Evolutionary conservation across 1,140 invertebrate species (phyloP).

Genomic region (Drosophila nigrodunni): DNA sequence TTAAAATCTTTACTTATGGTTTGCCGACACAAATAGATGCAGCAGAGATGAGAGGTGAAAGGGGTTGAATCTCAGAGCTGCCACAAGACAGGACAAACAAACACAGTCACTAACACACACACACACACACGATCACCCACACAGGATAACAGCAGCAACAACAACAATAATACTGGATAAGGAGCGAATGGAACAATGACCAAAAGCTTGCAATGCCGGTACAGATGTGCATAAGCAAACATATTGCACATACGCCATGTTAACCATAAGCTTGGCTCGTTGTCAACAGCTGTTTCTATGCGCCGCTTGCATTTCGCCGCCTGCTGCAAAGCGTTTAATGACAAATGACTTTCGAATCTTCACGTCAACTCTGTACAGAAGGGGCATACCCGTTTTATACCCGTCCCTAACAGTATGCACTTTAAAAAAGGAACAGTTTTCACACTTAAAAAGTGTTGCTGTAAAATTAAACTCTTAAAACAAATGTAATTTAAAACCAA

Average conservation of each 20-base stretch:
- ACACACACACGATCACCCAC: conserved; percentile 16
- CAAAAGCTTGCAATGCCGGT: conserved; percentile 37
- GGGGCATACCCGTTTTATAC: conserved; percentile 28
- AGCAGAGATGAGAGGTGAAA: background rate
- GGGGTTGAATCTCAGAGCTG: conserved; percentile 37
- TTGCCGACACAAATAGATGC: conserved; percentile 56
- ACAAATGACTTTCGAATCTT: conserved; percentile 72
- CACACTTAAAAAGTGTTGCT: too few relatives aligned
- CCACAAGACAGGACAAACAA: conserved; percentile 33
- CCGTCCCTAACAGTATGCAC: conserved; percentile 24
- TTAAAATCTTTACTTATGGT: conserved; percentile 79
- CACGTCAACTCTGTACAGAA: conserved; percentile 12
- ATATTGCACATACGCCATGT: conserved; percentile 80
- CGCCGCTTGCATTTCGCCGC: conserved; percentile 9
- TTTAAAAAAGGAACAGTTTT: too few relatives aligned
- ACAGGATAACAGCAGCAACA: background rate
- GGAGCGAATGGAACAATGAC: conserved; percentile 29
- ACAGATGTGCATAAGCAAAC: conserved; percentile 64
- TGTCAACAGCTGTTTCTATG: conserved; percentile 77
- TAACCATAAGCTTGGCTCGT: conserved; percentile 78
- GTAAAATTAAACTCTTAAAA: too few relatives aligned
- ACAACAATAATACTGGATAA: background rate
- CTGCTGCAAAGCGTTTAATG: conserved; percentile 69
- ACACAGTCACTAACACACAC: conserved; percentile 2
- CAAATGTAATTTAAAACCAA: too few relatives aligned